Conservation (phyloP, 1,140 invertebrate genomes). For the Periplaneta americana region DNA sequence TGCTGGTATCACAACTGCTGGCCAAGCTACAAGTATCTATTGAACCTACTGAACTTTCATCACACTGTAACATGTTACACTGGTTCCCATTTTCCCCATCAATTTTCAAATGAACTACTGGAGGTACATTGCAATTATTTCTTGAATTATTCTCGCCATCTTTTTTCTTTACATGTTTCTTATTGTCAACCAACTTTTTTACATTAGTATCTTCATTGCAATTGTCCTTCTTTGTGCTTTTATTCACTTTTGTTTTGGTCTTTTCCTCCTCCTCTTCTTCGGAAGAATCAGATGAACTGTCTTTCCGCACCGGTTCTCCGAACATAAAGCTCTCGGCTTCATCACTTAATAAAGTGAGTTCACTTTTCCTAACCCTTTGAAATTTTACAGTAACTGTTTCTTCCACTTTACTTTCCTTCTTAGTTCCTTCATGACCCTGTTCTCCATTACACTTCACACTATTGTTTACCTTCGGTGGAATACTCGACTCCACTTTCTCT, state of each 20-base stretch:
- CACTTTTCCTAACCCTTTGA: constrained; percentile 63
- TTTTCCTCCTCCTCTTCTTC: constrained; percentile 36
- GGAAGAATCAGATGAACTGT: constrained; percentile 40
- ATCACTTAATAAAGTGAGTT: constrained; percentile 66
- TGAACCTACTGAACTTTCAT: background rate
- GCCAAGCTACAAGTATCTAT: background rate
- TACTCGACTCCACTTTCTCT: background rate
- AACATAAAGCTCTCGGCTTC: constrained; percentile 83
- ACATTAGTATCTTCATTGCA: background rate
- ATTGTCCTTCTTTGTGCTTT: background rate
- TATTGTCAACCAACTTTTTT: background rate
- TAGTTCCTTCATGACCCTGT: background rate
- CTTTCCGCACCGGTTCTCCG: constrained; percentile 53
- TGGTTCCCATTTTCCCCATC: background rate
- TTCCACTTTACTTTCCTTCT: background rate
- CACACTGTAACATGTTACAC: constrained; percentile 9
- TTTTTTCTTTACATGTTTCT: background rate
- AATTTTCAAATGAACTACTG: background rate
- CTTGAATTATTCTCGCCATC: background rate
- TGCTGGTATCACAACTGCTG: constrained; percentile 21
- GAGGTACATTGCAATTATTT: no score
- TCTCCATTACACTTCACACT: constrained; percentile 11
- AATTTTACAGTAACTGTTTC: constrained; percentile 28
- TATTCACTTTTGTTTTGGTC: background rate
- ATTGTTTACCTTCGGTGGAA: background rate